Conservation (phyloP, 2,113 vertebrate species). For the Pluvianellus socialis region DNA sequence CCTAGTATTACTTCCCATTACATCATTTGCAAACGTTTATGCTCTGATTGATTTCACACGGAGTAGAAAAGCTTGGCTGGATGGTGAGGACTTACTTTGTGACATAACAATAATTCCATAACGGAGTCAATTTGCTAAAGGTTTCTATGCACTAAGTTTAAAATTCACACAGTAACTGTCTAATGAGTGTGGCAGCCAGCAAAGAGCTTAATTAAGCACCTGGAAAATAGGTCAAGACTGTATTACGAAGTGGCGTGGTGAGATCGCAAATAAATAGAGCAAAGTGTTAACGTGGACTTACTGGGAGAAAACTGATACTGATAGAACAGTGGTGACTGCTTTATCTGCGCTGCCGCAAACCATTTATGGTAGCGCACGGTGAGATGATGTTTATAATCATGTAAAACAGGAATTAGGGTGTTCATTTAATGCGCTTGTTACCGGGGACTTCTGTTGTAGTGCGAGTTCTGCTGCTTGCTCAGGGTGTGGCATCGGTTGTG, state of each 20-base stretch:
- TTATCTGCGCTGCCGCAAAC: conserved; percentile 24
- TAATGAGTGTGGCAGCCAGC: neutral
- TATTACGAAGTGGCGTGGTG: conserved; percentile 41
- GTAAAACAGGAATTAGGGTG: neutral
- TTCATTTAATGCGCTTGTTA: neutral
- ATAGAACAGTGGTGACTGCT: neutral
- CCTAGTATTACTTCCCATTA: neutral
- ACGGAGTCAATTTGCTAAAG: neutral
- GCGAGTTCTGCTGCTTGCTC: conserved; percentile 25
- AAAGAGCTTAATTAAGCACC: conserved; percentile 63
- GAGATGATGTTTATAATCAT: conserved; percentile 11
- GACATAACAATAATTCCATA: neutral
- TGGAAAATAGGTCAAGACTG: conserved; percentile 69
- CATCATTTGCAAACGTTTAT: neutral
- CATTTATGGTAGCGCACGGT: neutral
- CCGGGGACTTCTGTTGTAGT: neutral
- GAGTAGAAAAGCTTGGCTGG: neutral
- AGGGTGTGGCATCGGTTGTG: conserved; percentile 16
- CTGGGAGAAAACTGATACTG: conserved; percentile 38
- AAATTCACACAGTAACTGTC: neutral
- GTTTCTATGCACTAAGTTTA: neutral
- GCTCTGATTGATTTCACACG: neutral
- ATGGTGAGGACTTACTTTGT: neutral
- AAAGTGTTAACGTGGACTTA: conserved; percentile 21
- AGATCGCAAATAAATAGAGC: conserved; percentile 62